Evolutionary conservation across 2,113 vertebrate species (phyloP).

Genomic region (Sebastes schlegelii): DNA sequence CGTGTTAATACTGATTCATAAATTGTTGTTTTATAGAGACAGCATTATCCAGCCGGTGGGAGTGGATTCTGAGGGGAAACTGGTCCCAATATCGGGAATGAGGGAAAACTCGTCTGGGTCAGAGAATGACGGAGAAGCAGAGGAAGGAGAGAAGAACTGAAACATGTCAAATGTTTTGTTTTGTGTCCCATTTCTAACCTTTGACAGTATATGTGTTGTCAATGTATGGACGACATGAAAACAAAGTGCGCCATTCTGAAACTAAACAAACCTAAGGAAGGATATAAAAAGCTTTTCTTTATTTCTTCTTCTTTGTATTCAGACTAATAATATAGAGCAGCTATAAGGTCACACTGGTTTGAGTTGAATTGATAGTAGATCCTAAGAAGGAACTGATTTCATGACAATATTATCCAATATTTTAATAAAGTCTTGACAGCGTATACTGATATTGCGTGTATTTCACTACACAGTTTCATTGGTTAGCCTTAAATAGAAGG

Average conservation of each 20-base stretch:
- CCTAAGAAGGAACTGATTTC: conserved; percentile 7
- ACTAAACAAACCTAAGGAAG: neutral
- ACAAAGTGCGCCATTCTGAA: neutral
- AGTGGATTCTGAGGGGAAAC: conserved; percentile 74
- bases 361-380: conserved; percentile 29
- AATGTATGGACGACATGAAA: neutral
- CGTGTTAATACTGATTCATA: neutral
- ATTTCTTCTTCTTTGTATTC: conserved; percentile 3
- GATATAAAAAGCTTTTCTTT: neutral
- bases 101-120: conserved; percentile 55
- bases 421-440: conserved; percentile 37
- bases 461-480: neutral
- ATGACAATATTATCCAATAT: conserved; percentile 4
- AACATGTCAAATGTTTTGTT: conserved; percentile 8
- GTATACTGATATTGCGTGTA: neutral
- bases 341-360: conserved; percentile 6
- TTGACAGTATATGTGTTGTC: conserved; percentile 14
- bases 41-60: conserved; percentile 78
- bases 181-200: conserved; percentile 1
- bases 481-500: neutral
- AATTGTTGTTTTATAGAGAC: conserved; percentile 57
- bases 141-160: conserved; percentile 55
- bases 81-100: conserved; percentile 70
- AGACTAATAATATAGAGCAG: conserved; percentile 11
- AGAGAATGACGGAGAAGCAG: conserved; percentile 52